phyloP scores from a whole-genome alignment of 2,797 vertebrate species.

The Anabacerthia variegaticeps region DNA sequence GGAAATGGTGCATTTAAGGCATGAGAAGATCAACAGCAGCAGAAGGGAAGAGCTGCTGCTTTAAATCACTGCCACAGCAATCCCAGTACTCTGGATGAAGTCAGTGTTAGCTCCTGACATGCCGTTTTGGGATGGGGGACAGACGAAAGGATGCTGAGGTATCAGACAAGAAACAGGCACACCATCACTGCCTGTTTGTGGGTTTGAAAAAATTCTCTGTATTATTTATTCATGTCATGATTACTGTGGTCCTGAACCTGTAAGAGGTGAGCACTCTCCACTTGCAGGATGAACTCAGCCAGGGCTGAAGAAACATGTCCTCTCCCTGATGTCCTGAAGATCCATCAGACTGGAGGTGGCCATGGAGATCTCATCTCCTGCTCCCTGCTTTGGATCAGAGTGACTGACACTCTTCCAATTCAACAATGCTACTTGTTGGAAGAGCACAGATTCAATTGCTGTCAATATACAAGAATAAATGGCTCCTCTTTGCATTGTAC shows the following conservation, averaged over 20 bases:
- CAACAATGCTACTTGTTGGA: neutral
- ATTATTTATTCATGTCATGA: neutral
- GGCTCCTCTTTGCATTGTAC: neutral
- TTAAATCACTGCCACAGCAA: neutral
- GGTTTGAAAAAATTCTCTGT: rapidly evolving
- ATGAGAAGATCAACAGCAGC: neutral
- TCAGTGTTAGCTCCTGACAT: neutral
- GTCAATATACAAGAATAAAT: neutral
- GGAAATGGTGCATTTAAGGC: neutral
- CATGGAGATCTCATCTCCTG: neutral
- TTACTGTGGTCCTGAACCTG: neutral
- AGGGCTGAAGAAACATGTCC: neutral
- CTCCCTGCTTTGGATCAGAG: neutral
- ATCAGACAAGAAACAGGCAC: neutral
- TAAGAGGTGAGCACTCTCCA: neutral
- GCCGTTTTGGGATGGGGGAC: neutral
- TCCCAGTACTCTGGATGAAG: neutral
- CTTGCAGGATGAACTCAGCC: neutral
- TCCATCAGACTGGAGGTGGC: neutral
- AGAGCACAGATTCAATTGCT: neutral
- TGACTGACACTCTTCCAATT: neutral
- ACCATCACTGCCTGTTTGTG: neutral
- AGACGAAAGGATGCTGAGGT: neutral
- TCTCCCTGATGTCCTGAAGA: neutral
- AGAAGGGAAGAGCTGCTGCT: neutral